Evolutionary conservation across 2,888 invertebrate genomes (phyloP).

Genomic region (Plebejus anna): DNA sequence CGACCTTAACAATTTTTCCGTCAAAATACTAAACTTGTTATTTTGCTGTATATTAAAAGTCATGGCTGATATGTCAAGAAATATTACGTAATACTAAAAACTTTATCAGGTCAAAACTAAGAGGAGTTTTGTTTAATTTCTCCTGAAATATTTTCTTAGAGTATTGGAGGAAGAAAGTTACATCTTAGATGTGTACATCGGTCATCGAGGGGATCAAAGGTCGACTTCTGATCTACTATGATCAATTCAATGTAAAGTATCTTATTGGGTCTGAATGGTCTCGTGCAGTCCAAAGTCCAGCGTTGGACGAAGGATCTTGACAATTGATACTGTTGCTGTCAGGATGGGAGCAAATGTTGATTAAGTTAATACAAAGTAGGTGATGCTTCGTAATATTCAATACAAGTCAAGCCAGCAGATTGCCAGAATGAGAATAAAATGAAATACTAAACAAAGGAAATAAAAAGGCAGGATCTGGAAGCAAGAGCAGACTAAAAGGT

Average conservation of each 20-base stretch:
- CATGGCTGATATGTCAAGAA: too few relatives aligned
- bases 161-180: not conserved
- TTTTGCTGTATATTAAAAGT: too few relatives aligned
- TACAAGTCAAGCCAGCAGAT: not conserved
- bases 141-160: not conserved
- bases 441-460: not conserved
- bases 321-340: constrained; percentile 11
- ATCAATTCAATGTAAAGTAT: not conserved
- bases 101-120: not conserved
- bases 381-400: not conserved
- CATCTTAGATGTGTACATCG: not conserved
- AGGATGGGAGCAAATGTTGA: not conserved
- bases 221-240: not conserved
- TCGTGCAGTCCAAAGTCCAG: constrained; percentile 26
- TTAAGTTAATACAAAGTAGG: not conserved
- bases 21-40: not conserved
- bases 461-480: too few relatives aligned
- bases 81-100: not conserved
- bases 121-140: not conserved
- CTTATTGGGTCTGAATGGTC: not conserved
- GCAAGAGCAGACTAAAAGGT: not conserved
- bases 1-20: not conserved
- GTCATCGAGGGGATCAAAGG: not conserved
- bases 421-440: not conserved
- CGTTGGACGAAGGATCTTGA: constrained; percentile 30